These are phyloP conservation scores for Heliconius ethilla DNA, from an alignment of 2,888 invertebrate species.

Conservation along the genomic window DNA sequence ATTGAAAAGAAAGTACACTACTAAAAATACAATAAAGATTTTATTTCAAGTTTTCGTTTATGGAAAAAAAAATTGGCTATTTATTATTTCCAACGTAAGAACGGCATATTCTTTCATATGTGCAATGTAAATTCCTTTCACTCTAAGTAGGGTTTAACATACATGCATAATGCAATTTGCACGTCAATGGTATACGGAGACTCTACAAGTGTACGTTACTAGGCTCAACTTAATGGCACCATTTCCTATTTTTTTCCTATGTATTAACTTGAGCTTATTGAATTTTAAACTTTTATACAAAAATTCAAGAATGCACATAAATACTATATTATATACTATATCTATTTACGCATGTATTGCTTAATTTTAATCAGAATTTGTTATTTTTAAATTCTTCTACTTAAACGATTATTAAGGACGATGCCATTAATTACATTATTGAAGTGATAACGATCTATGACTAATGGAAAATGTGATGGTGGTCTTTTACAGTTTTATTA, in stretches of 20 bases:
- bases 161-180: conserved; percentile 41
- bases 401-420: too few species aligned
- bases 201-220: conserved; percentile 40
- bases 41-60: too few species aligned
- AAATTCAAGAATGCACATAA: background rate
- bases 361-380: too few species aligned
- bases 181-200: conserved; percentile 38
- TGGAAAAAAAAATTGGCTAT: background rate
- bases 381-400: too few species aligned
- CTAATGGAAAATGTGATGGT: too few species aligned
- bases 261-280: background rate
- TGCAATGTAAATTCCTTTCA: conserved; percentile 31
- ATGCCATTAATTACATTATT: too few species aligned
- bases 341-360: too few species aligned
- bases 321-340: background rate
- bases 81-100: background rate
- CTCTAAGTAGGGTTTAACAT: conserved; percentile 36
- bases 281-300: background rate
- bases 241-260: background rate
- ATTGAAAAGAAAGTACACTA: too few species aligned
- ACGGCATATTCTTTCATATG: conserved; percentile 2
- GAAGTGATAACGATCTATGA: too few species aligned
- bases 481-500: too few species aligned
- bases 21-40: too few species aligned
- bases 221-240: conserved; percentile 21